Percentiles rank a stretch among this genome's conserved stretches.
These are phyloP conservation scores for Zeugodacus cucurbitae DNA, from an alignment of 1,140 invertebrate genomes.

Conservation along the genomic window DNA sequence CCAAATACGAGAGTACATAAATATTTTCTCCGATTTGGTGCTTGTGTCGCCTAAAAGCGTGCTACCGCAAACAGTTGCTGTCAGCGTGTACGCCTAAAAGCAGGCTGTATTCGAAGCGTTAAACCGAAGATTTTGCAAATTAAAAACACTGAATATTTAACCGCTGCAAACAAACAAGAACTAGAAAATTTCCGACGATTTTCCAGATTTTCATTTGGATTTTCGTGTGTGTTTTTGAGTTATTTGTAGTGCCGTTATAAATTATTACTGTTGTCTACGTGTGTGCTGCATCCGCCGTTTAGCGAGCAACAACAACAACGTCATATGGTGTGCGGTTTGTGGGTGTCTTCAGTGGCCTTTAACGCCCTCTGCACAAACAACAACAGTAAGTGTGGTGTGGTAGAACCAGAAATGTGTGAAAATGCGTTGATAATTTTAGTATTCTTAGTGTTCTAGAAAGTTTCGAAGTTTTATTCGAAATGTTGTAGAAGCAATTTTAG, in stretches of 20 bases:
- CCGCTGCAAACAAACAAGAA: background rate
- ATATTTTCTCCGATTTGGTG: background rate
- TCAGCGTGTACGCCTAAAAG: background rate
- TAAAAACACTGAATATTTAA: background rate
- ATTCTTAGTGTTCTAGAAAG: no score
- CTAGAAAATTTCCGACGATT: background rate
- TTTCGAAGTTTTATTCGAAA: no score
- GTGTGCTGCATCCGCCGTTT: background rate
- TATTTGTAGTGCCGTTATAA: background rate
- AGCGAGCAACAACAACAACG: slow-evolving; percentile 43
- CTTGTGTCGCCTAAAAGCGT: background rate
- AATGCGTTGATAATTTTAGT: no score
- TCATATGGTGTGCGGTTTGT: slow-evolving; percentile 50
- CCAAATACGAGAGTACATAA: background rate
- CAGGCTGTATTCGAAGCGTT: background rate
- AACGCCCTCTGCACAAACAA: slow-evolving; percentile 43
- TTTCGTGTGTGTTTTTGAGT: background rate
- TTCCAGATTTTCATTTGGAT: background rate
- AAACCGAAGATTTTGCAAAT: background rate
- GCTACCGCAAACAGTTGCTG: background rate
- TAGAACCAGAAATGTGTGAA: background rate
- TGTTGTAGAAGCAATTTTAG: no score
- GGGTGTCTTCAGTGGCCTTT: slow-evolving; percentile 44
- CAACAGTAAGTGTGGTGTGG: slow-evolving; percentile 38
- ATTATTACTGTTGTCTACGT: background rate